These are phyloP conservation scores for Biston stratarius DNA, from an alignment of 2,888 invertebrate genomes.

Conservation along the genomic window DNA sequence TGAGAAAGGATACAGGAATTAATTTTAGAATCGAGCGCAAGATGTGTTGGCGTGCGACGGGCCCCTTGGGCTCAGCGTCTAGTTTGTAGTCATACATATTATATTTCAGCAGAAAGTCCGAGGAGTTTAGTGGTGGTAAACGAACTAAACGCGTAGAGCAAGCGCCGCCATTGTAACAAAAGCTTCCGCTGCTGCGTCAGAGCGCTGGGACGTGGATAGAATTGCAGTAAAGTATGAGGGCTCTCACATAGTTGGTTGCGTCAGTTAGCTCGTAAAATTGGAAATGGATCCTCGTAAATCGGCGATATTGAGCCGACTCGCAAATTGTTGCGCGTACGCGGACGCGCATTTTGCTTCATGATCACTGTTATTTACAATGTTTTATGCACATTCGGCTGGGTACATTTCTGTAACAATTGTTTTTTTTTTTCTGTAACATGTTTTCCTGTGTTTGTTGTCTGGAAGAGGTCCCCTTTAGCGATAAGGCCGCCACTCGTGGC, in stretches of 20 bases:
- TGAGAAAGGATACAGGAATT: conserved; percentile 54
- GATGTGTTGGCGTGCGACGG: conserved; percentile 61
- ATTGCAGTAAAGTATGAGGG: conserved; percentile 53
- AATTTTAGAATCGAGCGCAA: conserved; percentile 59
- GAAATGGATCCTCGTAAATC: conserved; percentile 79
- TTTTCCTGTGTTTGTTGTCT: too few relatives aligned
- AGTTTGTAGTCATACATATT: conserved; percentile 58
- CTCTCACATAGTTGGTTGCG: conserved; percentile 64
- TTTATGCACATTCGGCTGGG: conserved; percentile 20
- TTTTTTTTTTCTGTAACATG: neutral
- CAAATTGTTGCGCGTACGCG: conserved; percentile 75
- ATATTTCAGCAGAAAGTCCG: conserved; percentile 67
- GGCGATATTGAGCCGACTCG: conserved; percentile 70
- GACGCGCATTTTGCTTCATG: conserved; percentile 69
- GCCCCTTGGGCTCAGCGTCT: conserved; percentile 55
- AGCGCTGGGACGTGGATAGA: conserved; percentile 9
- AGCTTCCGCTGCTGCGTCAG: conserved; percentile 24
- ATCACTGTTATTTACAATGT: conserved; percentile 55
- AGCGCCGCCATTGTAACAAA: conserved; percentile 57
- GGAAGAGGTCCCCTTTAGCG: too few relatives aligned
- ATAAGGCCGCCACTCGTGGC: too few relatives aligned
- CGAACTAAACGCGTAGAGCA: conserved; percentile 60
- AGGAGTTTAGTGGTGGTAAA: conserved; percentile 61
- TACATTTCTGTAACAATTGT: conserved; percentile 6
- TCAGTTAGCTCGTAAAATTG: conserved; percentile 76